phyloP scores from a whole-genome alignment of 2,797 vertebrate species.

The Aphelocoma californica region DNA sequence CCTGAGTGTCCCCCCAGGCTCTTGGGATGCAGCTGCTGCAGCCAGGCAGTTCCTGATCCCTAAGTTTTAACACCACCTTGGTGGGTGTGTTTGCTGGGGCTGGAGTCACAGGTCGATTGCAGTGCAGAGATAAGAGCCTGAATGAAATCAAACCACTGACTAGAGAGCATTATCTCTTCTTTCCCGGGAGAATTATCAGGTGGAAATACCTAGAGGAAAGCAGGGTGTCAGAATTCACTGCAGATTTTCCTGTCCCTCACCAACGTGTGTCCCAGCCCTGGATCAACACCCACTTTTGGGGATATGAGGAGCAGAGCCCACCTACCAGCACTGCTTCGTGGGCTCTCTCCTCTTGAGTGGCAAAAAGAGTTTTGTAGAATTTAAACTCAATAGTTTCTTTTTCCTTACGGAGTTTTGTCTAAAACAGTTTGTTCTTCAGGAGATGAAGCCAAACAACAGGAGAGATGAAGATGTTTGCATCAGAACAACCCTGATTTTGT shows the following conservation, averaged over 20 bases:
- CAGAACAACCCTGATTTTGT: not conserved
- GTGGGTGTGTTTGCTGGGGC: not conserved
- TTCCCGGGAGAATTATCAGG: not conserved
- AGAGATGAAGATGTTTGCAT: not conserved
- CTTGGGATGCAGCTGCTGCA: not conserved
- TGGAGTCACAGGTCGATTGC: not conserved
- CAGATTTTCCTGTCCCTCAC: not conserved
- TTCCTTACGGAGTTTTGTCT: not conserved
- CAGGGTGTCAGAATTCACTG: not conserved
- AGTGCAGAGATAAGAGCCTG: conserved; percentile 43
- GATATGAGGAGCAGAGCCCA: not conserved
- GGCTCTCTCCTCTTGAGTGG: not conserved
- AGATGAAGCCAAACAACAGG: not conserved
- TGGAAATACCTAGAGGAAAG: conserved; percentile 13
- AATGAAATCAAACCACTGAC: conserved; percentile 48
- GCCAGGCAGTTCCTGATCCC: not conserved
- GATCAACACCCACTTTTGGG: not conserved
- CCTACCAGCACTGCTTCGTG: fast-evolving
- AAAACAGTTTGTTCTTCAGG: not conserved
- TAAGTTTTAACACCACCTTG: not conserved
- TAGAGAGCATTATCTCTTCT: not conserved
- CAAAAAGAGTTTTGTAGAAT: not conserved
- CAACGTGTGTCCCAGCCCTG: not conserved
- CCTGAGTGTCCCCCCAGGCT: not conserved
- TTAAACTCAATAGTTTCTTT: not conserved